Evolutionary conservation across 2,888 invertebrate species (phyloP).

Genomic region (Cosmia pyralina): DNA sequence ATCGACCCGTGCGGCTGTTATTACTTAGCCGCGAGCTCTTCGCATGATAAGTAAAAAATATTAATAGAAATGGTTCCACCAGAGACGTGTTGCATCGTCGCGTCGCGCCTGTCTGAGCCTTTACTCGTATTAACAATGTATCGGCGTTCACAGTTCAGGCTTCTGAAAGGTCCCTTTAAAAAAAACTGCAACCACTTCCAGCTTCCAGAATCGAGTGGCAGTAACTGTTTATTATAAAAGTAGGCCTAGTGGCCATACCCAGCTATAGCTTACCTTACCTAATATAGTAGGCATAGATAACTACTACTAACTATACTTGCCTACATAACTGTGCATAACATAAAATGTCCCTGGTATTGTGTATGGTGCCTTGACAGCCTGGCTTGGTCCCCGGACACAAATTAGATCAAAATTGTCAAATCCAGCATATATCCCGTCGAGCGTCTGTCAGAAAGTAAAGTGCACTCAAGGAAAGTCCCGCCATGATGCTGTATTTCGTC

Average conservation of each 20-base stretch:
- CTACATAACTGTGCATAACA: too few species aligned
- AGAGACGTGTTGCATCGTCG: too few species aligned
- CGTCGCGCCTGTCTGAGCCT: too few species aligned
- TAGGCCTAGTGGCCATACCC: background rate
- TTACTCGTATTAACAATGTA: slow-evolving; percentile 25
- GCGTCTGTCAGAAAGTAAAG: background rate
- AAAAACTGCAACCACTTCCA: slow-evolving; percentile 20
- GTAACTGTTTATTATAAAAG: background rate
- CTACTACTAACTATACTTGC: too few species aligned
- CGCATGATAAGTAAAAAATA: too few species aligned
- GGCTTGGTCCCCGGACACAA: background rate
- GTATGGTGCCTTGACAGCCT: background rate
- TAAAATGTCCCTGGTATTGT: background rate
- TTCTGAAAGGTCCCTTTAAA: background rate
- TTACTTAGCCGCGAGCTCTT: too few species aligned
- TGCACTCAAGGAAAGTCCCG: slow-evolving; percentile 3
- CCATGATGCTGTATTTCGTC: slow-evolving; percentile 32
- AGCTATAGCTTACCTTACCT: too few species aligned
- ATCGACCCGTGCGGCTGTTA: too few species aligned
- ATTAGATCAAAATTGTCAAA: background rate
- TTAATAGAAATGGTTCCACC: too few species aligned
- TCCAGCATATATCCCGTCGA: background rate
- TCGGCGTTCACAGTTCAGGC: background rate
- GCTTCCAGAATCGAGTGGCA: background rate
- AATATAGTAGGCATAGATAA: background rate